These are phyloP conservation scores for Campopleginae sp. DNA, from an alignment of 2,888 invertebrate species.

Conservation along the genomic window DNA sequence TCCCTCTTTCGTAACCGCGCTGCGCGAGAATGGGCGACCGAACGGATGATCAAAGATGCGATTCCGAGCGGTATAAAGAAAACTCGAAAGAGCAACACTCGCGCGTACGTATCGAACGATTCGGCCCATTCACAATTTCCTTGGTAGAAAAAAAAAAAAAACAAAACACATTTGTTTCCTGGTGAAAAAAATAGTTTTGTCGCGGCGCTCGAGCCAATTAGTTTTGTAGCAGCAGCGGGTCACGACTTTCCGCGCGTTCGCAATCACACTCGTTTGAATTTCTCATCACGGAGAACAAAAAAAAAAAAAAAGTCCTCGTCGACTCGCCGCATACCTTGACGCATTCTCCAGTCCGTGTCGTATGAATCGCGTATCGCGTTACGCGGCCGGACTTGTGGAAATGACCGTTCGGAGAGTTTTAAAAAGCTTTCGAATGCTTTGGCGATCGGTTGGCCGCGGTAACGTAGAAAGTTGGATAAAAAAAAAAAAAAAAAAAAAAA, in stretches of 20 bases:
- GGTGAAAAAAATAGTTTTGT: no score
- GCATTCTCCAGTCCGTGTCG: slow-evolving; percentile 46
- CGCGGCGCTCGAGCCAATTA: no score
- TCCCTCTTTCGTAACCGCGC: background rate
- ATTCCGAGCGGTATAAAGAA: background rate
- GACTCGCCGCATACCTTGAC: slow-evolving; percentile 47
- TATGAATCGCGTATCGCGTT: slow-evolving; percentile 25
- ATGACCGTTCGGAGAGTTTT: background rate
- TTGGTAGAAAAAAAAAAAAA: no score
- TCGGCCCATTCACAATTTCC: no score
- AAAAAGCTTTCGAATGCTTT: background rate
- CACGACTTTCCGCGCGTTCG: slow-evolving; percentile 17
- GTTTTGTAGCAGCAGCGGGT: background rate
- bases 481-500: slow-evolving; percentile 22
- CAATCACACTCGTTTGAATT: slow-evolving; percentile 35
- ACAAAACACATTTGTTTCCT: no score
- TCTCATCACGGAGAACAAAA: slow-evolving; percentile 46
- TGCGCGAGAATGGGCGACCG: slow-evolving; percentile 1
- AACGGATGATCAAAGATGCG: background rate
- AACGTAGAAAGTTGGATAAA: background rate
- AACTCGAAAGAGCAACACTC: slow-evolving; percentile 11
- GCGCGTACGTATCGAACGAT: no score
- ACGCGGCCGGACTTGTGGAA: slow-evolving; percentile 37
- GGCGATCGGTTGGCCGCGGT: background rate
- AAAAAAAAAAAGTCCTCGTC: slow-evolving; percentile 13